phyloP scores from a whole-genome alignment of 2,113 vertebrate genomes.

The Sylvietta virens region DNA sequence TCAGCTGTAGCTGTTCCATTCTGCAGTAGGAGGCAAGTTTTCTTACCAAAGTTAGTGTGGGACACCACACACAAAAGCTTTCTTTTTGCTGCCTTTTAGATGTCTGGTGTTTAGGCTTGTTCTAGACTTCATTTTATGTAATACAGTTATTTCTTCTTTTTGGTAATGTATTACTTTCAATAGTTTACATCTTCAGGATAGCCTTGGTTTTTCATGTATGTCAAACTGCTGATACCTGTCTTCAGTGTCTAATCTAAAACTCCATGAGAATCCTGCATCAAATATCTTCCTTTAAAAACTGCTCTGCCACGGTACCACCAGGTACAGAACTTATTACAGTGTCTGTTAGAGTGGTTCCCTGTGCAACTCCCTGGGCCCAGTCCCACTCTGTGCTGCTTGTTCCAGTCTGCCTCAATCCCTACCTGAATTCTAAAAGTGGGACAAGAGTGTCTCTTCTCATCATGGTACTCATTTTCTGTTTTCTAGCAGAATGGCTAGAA shows the following conservation, averaged over 20 bases:
- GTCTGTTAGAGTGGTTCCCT: not conserved
- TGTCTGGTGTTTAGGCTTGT: not conserved
- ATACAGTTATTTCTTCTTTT: not conserved
- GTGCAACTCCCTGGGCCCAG: not conserved
- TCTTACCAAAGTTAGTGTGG: not conserved
- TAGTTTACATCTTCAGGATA: not conserved
- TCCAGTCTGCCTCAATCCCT: not conserved
- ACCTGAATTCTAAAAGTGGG: not conserved
- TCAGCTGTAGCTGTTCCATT: not conserved
- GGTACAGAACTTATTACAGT: not conserved
- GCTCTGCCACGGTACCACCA: fast-evolving
- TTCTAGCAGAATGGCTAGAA: not conserved
- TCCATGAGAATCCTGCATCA: not conserved
- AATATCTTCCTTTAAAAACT: not conserved
- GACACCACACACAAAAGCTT: not conserved
- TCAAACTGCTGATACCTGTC: not conserved
- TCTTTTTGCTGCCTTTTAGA: not conserved
- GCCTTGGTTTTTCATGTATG: not conserved
- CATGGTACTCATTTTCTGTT: not conserved
- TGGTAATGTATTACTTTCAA: not conserved
- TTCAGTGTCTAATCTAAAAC: not conserved
- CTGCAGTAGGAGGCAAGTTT: not conserved
- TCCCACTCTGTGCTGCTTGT: not conserved
- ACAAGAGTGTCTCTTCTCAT: not conserved
- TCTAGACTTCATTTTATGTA: not conserved